Evolutionary conservation across 2,797 vertebrate species (phyloP).

Genomic region (Coendou prehensilis): DNA sequence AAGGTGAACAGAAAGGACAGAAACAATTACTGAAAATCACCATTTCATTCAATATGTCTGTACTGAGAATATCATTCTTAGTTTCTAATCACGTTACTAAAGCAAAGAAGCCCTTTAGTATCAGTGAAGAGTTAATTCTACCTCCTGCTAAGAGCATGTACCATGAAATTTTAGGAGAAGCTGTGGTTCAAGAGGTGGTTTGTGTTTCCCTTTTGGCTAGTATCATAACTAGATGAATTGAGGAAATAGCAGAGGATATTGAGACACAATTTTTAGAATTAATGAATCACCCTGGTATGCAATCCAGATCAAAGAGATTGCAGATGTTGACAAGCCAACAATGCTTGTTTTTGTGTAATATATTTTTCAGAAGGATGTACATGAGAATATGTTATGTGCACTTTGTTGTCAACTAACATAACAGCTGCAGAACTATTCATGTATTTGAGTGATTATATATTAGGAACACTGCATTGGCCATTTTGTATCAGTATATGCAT

Average conservation of each 20-base stretch:
- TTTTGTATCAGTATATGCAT: too few species aligned
- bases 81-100: neutral
- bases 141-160: neutral
- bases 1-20: neutral
- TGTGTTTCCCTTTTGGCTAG: neutral
- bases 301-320: neutral
- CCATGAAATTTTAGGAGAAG: neutral
- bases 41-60: neutral
- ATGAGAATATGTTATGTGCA: neutral
- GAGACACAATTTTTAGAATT: neutral
- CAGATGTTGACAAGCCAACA: neutral
- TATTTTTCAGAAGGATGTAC: neutral
- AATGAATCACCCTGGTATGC: neutral
- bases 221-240: neutral
- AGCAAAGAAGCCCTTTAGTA: neutral
- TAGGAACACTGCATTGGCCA: too few species aligned
- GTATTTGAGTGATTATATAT: too few species aligned
- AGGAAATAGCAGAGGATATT: neutral
- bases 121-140: neutral
- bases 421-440: neutral
- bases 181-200: neutral
- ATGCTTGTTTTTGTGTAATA: neutral
- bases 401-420: neutral
- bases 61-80: neutral
- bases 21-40: neutral